A percentile compares a stretch with the other conserved stretches of the same genome.
phyloP scores from a whole-genome alignment of 2,797 vertebrate species.

The Takifugu ocellatus region DNA sequence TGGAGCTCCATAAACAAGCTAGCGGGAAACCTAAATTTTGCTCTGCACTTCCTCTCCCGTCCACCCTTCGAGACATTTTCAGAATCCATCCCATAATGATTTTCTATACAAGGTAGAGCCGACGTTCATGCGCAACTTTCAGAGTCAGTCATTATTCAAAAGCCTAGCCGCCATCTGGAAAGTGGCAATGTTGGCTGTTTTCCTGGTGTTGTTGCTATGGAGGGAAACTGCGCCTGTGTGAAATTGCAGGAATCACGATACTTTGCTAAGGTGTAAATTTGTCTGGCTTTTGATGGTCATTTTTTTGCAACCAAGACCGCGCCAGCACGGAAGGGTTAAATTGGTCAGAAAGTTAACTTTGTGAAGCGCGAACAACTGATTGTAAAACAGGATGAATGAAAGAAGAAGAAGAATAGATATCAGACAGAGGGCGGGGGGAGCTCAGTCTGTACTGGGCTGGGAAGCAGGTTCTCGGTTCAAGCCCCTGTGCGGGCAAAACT shows the following conservation, averaged over 20 bases:
- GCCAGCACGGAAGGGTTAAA: slow-evolving; percentile 58
- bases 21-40: slow-evolving; percentile 42
- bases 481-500: no score
- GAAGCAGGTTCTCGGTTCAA: no score
- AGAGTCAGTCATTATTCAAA: slow-evolving; percentile 76
- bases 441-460: no score
- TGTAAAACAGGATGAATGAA: slow-evolving; percentile 25
- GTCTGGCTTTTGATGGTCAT: slow-evolving; percentile 73
- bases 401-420: slow-evolving; percentile 1
- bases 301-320: slow-evolving; percentile 64
- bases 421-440: no score
- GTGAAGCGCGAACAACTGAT: slow-evolving; percentile 32
- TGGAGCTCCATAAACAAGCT: slow-evolving; percentile 57
- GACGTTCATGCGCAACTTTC: slow-evolving; percentile 71
- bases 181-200: slow-evolving; percentile 78
- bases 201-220: slow-evolving; percentile 75
- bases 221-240: slow-evolving; percentile 76
- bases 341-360: slow-evolving; percentile 57
- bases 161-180: slow-evolving; percentile 79
- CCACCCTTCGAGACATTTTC: slow-evolving; percentile 31
- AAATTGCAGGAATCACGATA: slow-evolving; percentile 77
- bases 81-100: slow-evolving; percentile 22
- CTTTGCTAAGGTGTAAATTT: slow-evolving; percentile 81
- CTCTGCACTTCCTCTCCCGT: slow-evolving; percentile 29
- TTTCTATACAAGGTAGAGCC: slow-evolving; percentile 64